These are phyloP conservation scores for Tenrec ecaudatus DNA, from an alignment of 2,113 vertebrate species.

Conservation along the genomic window DNA sequence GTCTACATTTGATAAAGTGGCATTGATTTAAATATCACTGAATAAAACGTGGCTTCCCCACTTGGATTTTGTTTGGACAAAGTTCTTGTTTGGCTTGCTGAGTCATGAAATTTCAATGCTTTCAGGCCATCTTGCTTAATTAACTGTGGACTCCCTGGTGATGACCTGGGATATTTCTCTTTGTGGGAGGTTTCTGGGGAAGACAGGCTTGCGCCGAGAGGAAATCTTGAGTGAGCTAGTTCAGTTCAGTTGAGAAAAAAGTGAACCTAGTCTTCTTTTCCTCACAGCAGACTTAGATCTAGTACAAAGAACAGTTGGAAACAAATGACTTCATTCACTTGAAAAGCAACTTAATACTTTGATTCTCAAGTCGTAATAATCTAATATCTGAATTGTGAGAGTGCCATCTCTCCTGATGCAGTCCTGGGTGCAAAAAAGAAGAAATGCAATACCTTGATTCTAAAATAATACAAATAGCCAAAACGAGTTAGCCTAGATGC, in stretches of 20 bases:
- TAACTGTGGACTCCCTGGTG: conserved; percentile 53
- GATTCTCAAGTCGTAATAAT: conserved; percentile 31
- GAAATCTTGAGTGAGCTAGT: conserved; percentile 40
- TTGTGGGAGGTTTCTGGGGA: conserved; percentile 17
- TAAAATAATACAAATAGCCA: neutral
- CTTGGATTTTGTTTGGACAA: conserved; percentile 49
- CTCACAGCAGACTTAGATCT: neutral
- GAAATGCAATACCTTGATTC: neutral
- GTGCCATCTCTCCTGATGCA: neutral
- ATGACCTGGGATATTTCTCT: conserved; percentile 31
- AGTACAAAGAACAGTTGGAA: conserved; percentile 21
- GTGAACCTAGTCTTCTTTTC: conserved; percentile 50
- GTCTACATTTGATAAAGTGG: conserved; percentile 10
- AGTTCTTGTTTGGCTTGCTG: conserved; percentile 51
- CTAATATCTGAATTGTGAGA: neutral
- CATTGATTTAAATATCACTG: conserved; percentile 52
- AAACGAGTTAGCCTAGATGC: neutral
- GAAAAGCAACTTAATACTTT: neutral
- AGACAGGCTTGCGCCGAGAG: conserved; percentile 30
- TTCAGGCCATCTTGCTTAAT: conserved; percentile 56
- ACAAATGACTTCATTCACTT: conserved; percentile 50
- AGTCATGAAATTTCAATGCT: neutral
- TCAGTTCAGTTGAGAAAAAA: conserved; percentile 49
- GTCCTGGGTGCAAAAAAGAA: neutral
- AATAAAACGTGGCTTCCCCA: neutral